These are phyloP conservation scores for Balaeniceps rex DNA, from an alignment of 2,113 vertebrate genomes.

Conservation along the genomic window DNA sequence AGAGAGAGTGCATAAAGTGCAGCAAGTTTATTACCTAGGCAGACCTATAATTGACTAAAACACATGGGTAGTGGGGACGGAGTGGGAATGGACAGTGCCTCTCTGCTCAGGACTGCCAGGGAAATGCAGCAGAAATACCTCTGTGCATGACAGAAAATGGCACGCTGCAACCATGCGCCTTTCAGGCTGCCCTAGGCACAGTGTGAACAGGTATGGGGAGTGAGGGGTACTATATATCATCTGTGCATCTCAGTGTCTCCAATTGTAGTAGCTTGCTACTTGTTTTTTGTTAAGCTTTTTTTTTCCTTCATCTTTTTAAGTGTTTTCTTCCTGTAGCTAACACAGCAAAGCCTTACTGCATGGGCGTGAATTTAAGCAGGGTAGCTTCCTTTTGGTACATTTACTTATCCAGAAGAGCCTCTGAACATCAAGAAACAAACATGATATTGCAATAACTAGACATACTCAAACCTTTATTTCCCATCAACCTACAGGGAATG, in stretches of 20 bases:
- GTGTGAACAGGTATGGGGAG: too few relatives aligned
- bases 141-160: not conserved
- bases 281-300: not conserved
- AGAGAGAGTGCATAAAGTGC: not conserved
- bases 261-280: not conserved
- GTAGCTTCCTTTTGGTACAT: not conserved
- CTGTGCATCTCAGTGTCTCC: not conserved
- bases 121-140: not conserved
- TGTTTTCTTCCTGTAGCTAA: not conserved
- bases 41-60: not conserved
- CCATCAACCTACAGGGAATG: not conserved
- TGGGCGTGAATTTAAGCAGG: not conserved
- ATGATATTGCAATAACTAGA: not conserved
- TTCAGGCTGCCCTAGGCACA: not conserved
- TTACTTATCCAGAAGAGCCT: not conserved
- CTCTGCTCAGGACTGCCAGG: not conserved
- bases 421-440: not conserved
- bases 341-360: not conserved
- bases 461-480: not conserved
- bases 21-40: not conserved
- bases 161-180: rapidly evolving
- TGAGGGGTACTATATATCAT: not conserved
- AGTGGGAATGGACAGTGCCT: not conserved
- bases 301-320: not conserved
- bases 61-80: not conserved